Evolutionary conservation across 2,888 invertebrate genomes (phyloP).

Genomic region (Eumerus sabulonum): DNA sequence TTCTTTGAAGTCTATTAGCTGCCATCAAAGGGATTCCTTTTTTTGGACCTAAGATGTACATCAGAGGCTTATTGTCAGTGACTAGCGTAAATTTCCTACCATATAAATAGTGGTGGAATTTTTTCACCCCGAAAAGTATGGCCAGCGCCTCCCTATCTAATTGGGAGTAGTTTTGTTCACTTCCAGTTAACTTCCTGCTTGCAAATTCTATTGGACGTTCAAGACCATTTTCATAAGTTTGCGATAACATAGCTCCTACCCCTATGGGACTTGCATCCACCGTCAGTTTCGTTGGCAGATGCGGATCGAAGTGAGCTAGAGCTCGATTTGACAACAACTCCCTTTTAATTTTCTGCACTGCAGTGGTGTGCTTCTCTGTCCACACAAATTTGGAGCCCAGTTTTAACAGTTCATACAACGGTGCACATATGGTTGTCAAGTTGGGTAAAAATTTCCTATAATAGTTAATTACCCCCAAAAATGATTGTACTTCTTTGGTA

Average conservation of each 20-base stretch:
- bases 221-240: not conserved
- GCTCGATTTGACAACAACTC: not conserved
- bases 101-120: conserved; percentile 71
- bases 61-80: conserved; percentile 18
- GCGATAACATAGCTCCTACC: not conserved
- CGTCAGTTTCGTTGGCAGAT: not conserved
- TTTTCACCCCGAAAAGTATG: conserved; percentile 74
- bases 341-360: not conserved
- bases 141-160: conserved; percentile 72
- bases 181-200: conserved; percentile 71
- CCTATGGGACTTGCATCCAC: not conserved
- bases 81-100: conserved; percentile 17
- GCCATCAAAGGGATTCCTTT: conserved; percentile 72
- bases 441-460: not conserved
- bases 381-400: not conserved
- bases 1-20: conserved; percentile 53
- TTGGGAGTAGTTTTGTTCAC: conserved; percentile 72
- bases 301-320: not conserved
- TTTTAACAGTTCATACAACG: not conserved
- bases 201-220: conserved; percentile 70
- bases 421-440: not conserved
- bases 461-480: not conserved
- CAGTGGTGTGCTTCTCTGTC: not conserved
- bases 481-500: not conserved
- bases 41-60: conserved; percentile 58